A percentile compares a stretch with the other conserved stretches of the same genome.
Conservation (phyloP, 1,140 invertebrate species). For the Magallana gigas region DNA sequence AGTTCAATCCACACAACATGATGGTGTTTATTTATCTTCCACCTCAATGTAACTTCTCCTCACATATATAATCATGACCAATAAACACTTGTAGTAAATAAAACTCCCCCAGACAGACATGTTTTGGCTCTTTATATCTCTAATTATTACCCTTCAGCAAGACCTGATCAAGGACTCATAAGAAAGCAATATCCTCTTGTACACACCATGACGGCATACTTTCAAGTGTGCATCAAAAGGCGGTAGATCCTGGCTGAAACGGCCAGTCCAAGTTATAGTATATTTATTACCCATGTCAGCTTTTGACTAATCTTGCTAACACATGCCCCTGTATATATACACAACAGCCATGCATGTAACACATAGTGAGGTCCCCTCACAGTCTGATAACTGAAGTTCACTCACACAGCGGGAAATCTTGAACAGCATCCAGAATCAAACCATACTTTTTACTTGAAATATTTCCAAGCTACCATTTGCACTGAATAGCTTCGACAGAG, state of each 20-base stretch:
- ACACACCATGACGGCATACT: background rate
- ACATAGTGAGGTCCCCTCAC: background rate
- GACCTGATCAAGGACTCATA: background rate
- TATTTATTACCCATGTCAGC: conserved; percentile 11
- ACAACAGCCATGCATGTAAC: conserved; percentile 24
- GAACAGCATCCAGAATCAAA: conserved; percentile 26
- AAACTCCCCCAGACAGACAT: background rate
- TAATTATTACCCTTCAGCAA: conserved; percentile 7
- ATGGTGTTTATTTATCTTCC: too few relatives aligned
- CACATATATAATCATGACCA: background rate
- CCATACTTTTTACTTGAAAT: conserved; percentile 2
- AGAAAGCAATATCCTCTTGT: background rate
- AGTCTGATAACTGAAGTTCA: conserved; percentile 12
- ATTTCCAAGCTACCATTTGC: conserved; percentile 15
- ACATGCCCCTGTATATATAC: background rate
- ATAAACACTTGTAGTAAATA: background rate
- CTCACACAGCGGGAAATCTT: conserved; percentile 10
- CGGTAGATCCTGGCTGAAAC: background rate
- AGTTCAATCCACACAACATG: too few relatives aligned
- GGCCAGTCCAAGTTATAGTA: background rate
- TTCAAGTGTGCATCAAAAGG: conserved; percentile 6
- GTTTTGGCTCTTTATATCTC: background rate
- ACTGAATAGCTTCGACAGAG: conserved; percentile 30
- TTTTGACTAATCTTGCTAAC: conserved; percentile 19
- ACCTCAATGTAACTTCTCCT: background rate